Percentiles rank a stretch among this genome's conserved stretches.
These are phyloP conservation scores for Diprion similis DNA, from an alignment of 1,140 invertebrate species.

Conservation along the genomic window DNA sequence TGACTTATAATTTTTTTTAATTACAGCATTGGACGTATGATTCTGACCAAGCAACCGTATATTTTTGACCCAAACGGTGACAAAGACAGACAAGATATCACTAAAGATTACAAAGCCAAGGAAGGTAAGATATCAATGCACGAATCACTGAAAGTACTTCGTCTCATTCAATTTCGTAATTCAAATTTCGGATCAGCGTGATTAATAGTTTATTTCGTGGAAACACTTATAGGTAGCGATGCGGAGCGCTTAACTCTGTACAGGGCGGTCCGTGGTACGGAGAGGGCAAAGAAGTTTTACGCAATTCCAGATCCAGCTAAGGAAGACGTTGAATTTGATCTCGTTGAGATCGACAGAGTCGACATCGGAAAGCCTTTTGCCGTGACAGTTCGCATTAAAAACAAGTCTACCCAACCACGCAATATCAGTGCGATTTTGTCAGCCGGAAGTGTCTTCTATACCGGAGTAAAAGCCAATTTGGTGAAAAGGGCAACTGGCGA, in stretches of 20 bases:
- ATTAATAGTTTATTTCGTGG: constrained; percentile 16
- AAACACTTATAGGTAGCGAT: constrained; percentile 58
- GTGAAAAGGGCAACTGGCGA: constrained; percentile 74
- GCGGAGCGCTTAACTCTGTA: constrained; percentile 73
- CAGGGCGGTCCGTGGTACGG: constrained; percentile 71
- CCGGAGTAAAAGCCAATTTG: constrained; percentile 72
- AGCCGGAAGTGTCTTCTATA: constrained; percentile 79
- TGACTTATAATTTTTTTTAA: constrained; percentile 25
- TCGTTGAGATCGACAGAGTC: constrained; percentile 73
- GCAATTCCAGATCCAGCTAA: constrained; percentile 62
- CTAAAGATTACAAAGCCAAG: constrained; percentile 73
- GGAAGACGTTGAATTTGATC: constrained; percentile 73
- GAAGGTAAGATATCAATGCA: constrained; percentile 64
- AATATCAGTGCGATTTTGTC: constrained; percentile 70
- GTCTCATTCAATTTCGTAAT: neutral
- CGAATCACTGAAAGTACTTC: too few species aligned
- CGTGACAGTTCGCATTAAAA: constrained; percentile 71
- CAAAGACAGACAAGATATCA: constrained; percentile 75
- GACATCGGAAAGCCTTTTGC: constrained; percentile 73
- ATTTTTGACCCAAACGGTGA: constrained; percentile 74
- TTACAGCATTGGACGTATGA: constrained; percentile 74
- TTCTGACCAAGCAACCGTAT: constrained; percentile 79
- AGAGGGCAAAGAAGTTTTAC: constrained; percentile 72
- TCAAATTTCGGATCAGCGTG: neutral
- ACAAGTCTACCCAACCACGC: constrained; percentile 68